A percentile compares a stretch with the other conserved stretches of the same genome.
Evolutionary conservation across 2,113 vertebrate species (phyloP).

Genomic region (Columba janthina): DNA sequence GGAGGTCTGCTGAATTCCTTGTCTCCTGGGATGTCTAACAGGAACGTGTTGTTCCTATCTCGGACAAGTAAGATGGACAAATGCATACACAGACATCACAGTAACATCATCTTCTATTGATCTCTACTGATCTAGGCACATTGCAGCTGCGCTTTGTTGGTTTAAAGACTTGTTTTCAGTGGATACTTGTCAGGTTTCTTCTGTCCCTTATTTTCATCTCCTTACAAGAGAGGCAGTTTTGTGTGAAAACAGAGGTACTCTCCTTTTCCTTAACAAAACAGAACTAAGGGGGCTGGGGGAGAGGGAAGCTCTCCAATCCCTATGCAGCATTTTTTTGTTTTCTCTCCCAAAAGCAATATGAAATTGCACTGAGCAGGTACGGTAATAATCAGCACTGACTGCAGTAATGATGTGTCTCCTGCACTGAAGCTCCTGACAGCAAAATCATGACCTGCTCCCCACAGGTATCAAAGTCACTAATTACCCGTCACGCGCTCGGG

Average conservation of each 20-base stretch:
- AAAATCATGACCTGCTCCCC: slow-evolving; percentile 70
- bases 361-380: neutral
- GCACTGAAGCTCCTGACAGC: slow-evolving; percentile 52
- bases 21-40: slow-evolving; percentile 4
- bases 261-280: neutral
- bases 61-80: neutral
- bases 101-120: slow-evolving; percentile 46
- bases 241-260: neutral
- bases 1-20: slow-evolving; percentile 12
- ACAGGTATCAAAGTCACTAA: slow-evolving; percentile 72
- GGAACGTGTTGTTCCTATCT: neutral
- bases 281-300: neutral
- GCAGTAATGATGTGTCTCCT: slow-evolving; percentile 56
- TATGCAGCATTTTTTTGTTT: neutral
- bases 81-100: slow-evolving; percentile 28
- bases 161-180: slow-evolving; percentile 41
- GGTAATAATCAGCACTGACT: slow-evolving; percentile 46
- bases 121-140: slow-evolving; percentile 2
- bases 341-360: neutral
- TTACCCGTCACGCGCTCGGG: slow-evolving; percentile 38
- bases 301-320: neutral
- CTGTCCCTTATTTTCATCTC: slow-evolving; percentile 11
- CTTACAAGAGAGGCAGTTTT: neutral
- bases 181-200: slow-evolving; percentile 30
- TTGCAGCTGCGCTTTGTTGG: neutral